Base-by-base conservation (phyloP, 1,140 invertebrate genomes). In the Orius insidiosus region DNA sequence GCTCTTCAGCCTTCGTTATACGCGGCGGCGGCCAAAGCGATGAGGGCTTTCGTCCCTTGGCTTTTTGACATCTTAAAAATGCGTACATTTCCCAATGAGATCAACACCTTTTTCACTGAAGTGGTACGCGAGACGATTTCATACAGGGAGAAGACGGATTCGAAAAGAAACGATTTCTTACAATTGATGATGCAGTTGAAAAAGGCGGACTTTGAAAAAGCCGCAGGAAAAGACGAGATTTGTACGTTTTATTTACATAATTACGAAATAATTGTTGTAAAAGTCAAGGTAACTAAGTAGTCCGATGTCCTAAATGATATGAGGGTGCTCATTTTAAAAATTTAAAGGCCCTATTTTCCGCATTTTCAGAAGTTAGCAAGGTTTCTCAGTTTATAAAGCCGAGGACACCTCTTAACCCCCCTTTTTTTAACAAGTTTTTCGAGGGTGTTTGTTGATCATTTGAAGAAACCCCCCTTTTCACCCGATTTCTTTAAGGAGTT, bases 161-260 rank as follows among this genome's bases (percentile, higher is more conserved):
- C 42, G 5, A 5, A 34, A 1, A 54, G 53, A 36, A 53, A 53
- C n/a, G 59, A 63, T 24, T 54, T 61, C 42, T 31, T 59, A 1
- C 53, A 61, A 2, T 30, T 54, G 9, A 47, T 59, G 47, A 42
- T 55, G 3, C 48, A 58, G 11, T 16, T 55, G 0, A 53, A 54
- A 7, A 50, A 46, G 51, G 33, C 9, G n/a, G 13, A 16, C 11
- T 11, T 18, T 11, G 39, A 16, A 40, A 16, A 15, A 24, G 16
- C 11, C 8, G 34, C 13, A 15, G 16, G 9, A 14, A 40, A 40
- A 10, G 38, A 40, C 38, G 16, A 18, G n/a, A 10, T 40, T 15
- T 11, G 35, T 36, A 36, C 5, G 35, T 24, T 24, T 24, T 24
- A 24, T 24, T 24, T 24, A n/a, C n/a, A n/a, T n/a, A n/a, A n/a